These are phyloP conservation scores for Nephrotoma flavescens DNA, from an alignment of 2,888 invertebrate genomes.

Conservation along the genomic window DNA sequence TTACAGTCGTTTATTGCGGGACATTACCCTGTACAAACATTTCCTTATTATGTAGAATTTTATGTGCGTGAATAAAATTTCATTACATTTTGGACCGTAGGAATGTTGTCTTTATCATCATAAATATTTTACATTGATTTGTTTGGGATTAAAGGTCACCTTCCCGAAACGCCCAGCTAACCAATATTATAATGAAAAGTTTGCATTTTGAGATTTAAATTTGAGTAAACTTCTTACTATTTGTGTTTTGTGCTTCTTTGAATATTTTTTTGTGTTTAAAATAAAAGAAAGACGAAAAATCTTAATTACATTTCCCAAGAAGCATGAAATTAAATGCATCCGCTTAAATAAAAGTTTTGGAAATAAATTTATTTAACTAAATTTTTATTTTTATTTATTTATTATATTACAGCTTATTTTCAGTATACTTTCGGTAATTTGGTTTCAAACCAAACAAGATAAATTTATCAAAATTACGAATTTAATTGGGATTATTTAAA, in stretches of 20 bases:
- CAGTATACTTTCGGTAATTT: background rate
- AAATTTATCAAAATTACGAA: background rate
- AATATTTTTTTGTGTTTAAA: background rate
- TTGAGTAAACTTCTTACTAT: background rate
- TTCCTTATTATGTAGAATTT: background rate
- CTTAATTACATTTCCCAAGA: slow-evolving; percentile 4
- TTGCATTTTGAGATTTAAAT: background rate
- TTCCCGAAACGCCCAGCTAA: too few relatives aligned
- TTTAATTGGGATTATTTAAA: background rate
- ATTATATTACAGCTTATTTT: background rate
- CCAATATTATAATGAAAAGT: background rate
- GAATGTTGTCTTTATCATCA: too few relatives aligned
- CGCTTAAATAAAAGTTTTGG: background rate
- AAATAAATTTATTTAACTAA: background rate
- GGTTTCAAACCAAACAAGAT: background rate
- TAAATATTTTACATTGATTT: too few relatives aligned
- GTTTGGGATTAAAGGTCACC: too few relatives aligned
- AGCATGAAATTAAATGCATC: slow-evolving; percentile 3
- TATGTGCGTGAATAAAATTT: background rate
- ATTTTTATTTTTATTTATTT: background rate
- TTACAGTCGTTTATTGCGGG: background rate
- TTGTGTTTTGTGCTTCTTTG: background rate
- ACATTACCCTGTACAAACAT: background rate
- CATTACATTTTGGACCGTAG: background rate
- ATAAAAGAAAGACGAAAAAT: background rate